Base-by-base conservation (phyloP, 2,797 vertebrate species). In the Manis crassicaudata region DNA sequence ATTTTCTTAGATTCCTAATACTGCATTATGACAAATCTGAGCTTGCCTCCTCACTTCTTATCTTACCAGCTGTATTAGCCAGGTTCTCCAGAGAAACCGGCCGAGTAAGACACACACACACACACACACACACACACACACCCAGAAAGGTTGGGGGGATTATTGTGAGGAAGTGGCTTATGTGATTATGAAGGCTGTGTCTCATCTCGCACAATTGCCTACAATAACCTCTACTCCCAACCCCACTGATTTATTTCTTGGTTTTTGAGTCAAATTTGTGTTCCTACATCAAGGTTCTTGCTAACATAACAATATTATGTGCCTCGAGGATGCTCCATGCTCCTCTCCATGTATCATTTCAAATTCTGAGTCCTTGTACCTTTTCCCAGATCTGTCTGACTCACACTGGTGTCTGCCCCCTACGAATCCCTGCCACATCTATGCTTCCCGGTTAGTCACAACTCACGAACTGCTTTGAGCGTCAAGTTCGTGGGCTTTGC, bases 191-290 rank as follows among this genome's bases (percentile, higher is more conserved):
- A 65, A 92, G 25, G 6, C 27, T 86, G n/a, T 46, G 46, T 46
- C 46, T 77, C 11, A n/a, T 77, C 40, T 91, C 6, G 50, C 40
- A 67, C 12, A 65, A 8, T 54, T 46, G 11, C 25, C 40, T 50
- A 83, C 12, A 70, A 76, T 50, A 70, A 4, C 10, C 29, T 88
- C 62, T 8, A 80, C 29, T 90, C 50, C 40, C 0, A 75, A 21
- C 8, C 11, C 17, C 18, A 76, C 3, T 67, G 16, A 32, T 52
- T 91, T 77, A 77, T 92, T 77, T 93, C 63, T 35, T 67, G 8
- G 63, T 96, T 77, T 95, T 82, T n/a, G 23, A 85, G 80, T 90
- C 16, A 85, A 77, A 21, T 73, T 81, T 84, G 52, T 72, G 32
- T 73, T 86, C 62, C 14, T 27, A 88, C 7, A 32, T 75, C 20